phyloP scores from a whole-genome alignment of 2,113 vertebrate genomes.

The Cyprinus carpio region DNA sequence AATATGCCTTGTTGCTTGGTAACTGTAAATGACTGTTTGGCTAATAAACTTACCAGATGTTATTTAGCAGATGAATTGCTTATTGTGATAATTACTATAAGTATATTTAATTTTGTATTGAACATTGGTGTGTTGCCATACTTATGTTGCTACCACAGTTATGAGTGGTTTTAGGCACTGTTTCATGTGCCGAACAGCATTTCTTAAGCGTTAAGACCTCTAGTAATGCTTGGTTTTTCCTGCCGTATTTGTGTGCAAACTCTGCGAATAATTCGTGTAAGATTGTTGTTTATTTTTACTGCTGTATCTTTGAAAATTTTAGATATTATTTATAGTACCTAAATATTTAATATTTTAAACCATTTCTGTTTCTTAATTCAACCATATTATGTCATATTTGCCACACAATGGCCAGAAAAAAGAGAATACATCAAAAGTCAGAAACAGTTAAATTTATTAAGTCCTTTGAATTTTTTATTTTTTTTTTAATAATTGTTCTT shows the following conservation, averaged over 20 bases:
- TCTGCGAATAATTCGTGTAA: no score
- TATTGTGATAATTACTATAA: background rate
- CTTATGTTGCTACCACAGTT: background rate
- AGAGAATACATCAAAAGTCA: no score
- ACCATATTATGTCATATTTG: no score
- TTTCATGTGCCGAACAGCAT: background rate
- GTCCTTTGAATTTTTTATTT: no score
- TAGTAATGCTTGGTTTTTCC: background rate
- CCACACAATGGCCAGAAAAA: no score
- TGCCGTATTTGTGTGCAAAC: background rate
- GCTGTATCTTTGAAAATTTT: background rate
- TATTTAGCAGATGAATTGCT: background rate
- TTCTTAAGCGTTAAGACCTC: background rate
- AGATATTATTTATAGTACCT: no score
- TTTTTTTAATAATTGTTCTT: background rate
- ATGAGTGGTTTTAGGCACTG: background rate
- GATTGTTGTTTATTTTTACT: background rate
- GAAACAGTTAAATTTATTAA: no score
- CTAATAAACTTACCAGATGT: slow-evolving; percentile 1
- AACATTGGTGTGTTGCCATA: background rate
- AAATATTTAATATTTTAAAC: no score
- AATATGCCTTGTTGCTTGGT: background rate
- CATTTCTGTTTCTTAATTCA: no score
- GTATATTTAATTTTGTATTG: background rate
- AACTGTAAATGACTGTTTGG: background rate